A percentile compares a stretch with the other conserved stretches of the same genome.
Conservation (phyloP, 2,113 vertebrate genomes). For the Trachemys scripta region DNA sequence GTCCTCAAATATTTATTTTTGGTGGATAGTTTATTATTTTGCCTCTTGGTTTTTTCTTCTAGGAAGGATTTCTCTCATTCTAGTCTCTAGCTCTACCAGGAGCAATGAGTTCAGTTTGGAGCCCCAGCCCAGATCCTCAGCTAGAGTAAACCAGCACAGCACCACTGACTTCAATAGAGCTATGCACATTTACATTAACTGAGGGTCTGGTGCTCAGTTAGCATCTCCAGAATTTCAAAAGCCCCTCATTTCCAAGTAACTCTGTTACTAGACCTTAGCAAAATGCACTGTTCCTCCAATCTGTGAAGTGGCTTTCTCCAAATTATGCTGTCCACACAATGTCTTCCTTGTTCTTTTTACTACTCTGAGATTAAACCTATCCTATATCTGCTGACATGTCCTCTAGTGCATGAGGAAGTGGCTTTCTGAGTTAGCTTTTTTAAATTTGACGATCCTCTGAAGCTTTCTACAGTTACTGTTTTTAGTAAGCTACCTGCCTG, state of each 20-base stretch:
- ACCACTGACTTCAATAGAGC: not conserved
- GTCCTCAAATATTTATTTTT: not conserved
- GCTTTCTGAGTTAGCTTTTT: not conserved
- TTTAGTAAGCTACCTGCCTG: not conserved
- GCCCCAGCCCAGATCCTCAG: not conserved
- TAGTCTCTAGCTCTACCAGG: not conserved
- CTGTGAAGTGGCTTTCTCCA: not conserved
- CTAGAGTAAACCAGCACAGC: not conserved
- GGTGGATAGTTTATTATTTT: not conserved
- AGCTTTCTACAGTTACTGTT: not conserved
- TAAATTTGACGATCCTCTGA: not conserved
- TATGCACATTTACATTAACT: not conserved
- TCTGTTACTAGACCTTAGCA: not conserved
- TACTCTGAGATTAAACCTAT: conserved; percentile 20
- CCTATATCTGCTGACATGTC: conserved; percentile 13
- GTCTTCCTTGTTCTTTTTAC: not conserved
- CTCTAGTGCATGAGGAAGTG: not conserved
- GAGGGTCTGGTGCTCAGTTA: not conserved
- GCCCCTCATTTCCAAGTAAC: not conserved
- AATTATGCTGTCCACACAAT: not conserved
- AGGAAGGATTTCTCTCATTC: not conserved
- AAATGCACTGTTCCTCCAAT: not conserved
- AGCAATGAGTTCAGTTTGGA: not conserved
- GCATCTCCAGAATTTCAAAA: not conserved
- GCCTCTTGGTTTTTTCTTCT: not conserved